These are phyloP conservation scores for Drosophila albomicans DNA, from an alignment of 1,140 invertebrate genomes.

Conservation along the genomic window DNA sequence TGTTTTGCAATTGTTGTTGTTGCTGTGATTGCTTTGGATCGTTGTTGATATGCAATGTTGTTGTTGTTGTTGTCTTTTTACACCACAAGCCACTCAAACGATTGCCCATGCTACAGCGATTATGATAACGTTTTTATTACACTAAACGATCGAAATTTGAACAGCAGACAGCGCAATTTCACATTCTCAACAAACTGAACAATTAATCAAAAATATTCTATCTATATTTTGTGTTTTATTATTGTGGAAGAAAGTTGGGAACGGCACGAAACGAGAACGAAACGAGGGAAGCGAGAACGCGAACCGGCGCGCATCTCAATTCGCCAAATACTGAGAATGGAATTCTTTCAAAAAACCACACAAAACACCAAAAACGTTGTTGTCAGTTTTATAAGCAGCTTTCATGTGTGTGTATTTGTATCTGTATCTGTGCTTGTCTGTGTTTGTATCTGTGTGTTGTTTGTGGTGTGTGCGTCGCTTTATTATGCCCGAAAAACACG, in stretches of 20 bases:
- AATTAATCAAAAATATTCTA: not conserved
- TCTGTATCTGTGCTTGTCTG: conserved; percentile 27
- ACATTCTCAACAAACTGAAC: not conserved
- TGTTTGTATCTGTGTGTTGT: conserved; percentile 30
- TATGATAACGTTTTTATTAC: conserved; percentile 20
- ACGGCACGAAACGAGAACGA: conserved; percentile 1
- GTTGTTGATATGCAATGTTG: conserved; percentile 67
- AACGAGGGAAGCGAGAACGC: conserved; percentile 40
- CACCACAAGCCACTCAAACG: conserved; percentile 83
- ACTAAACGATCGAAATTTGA: not conserved
- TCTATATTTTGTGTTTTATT: no score
- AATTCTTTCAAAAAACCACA: conserved; percentile 81
- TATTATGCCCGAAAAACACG: conserved; percentile 51
- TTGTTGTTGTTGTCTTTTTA: conserved; percentile 78
- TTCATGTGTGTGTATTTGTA: conserved; percentile 35
- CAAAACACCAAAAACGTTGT: conserved; percentile 66
- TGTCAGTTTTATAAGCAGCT: conserved; percentile 73
- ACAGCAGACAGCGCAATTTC: not conserved
- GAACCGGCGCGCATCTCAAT: conserved; percentile 84
- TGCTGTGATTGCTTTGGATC: conserved; percentile 21
- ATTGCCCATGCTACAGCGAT: conserved; percentile 73
- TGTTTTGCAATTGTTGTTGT: conserved; percentile 8
- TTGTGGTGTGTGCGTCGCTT: conserved; percentile 50
- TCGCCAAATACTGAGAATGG: conserved; percentile 84
- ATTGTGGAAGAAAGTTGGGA: conserved; percentile 4